Conservation (phyloP, 1,140 invertebrate species). For the Drosophila ficusphila region DNA sequence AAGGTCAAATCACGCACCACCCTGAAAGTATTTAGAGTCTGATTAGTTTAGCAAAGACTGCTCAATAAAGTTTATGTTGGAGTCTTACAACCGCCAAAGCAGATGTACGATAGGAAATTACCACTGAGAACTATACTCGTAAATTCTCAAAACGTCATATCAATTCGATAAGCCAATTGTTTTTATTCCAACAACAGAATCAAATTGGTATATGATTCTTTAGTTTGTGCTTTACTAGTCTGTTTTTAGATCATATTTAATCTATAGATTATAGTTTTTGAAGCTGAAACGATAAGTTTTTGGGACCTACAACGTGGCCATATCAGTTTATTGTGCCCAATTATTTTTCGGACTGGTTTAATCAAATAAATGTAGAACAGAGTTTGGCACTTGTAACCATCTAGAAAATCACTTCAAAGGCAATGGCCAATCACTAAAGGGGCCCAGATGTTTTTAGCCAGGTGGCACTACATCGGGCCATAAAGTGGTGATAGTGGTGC, state of each 20-base stretch:
- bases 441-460: conserved; percentile 27
- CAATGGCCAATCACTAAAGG: background rate
- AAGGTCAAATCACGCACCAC: conserved; percentile 15
- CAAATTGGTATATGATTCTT: background rate
- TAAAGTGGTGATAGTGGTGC: conserved; percentile 13
- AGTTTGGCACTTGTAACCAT: conserved; percentile 12
- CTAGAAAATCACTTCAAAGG: conserved; percentile 10
- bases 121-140: too few relatives aligned
- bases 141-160: background rate
- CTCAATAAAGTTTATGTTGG: conserved; percentile 22
- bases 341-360: background rate
- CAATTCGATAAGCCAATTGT: conserved; percentile 4
- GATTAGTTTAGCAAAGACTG: background rate
- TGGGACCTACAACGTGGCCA: background rate
- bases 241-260: background rate
- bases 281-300: background rate
- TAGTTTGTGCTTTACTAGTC: background rate
- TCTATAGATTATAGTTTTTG: background rate
- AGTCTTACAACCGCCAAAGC: background rate
- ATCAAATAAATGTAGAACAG: conserved; percentile 19
- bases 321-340: background rate
- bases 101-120: background rate
- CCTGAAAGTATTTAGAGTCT: conserved; percentile 9
- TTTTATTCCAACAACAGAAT: background rate
- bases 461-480: background rate